These are phyloP conservation scores for Helicoverpa zea DNA, from an alignment of 1,140 invertebrate genomes.

Conservation along the genomic window DNA sequence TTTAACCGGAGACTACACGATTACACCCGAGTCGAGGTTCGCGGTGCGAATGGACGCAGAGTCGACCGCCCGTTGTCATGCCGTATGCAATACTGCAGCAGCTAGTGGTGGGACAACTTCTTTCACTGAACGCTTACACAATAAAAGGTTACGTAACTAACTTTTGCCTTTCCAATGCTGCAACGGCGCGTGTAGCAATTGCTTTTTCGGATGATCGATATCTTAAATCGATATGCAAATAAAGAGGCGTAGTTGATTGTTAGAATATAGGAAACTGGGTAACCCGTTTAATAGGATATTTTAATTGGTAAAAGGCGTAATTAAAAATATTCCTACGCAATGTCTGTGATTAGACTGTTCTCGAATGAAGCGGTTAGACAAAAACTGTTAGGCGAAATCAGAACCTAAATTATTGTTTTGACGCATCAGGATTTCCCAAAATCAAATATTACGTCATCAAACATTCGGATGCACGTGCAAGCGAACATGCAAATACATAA, in stretches of 20 bases:
- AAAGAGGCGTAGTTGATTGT: constrained; percentile 9
- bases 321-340: not conserved
- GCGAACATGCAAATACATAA: not conserved
- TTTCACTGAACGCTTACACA: constrained; percentile 79
- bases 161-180: constrained; percentile 73
- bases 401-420: not conserved
- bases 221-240: constrained; percentile 48
- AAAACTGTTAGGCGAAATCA: no score
- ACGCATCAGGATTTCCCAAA: not conserved
- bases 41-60: constrained; percentile 43
- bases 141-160: constrained; percentile 71
- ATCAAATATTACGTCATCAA: not conserved
- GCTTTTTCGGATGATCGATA: constrained; percentile 51
- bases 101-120: constrained; percentile 59
- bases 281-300: constrained; percentile 21
- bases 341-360: not conserved
- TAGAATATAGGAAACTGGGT: constrained; percentile 33
- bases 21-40: constrained; percentile 13
- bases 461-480: not conserved
- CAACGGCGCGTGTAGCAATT: constrained; percentile 53
- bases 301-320: constrained; percentile 22
- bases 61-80: constrained; percentile 61
- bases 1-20: constrained; percentile 11
- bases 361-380: no score
- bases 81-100: constrained; percentile 73